These are phyloP conservation scores for Python bivittatus DNA, from an alignment of 2,113 vertebrate genomes.

Conservation along the genomic window DNA sequence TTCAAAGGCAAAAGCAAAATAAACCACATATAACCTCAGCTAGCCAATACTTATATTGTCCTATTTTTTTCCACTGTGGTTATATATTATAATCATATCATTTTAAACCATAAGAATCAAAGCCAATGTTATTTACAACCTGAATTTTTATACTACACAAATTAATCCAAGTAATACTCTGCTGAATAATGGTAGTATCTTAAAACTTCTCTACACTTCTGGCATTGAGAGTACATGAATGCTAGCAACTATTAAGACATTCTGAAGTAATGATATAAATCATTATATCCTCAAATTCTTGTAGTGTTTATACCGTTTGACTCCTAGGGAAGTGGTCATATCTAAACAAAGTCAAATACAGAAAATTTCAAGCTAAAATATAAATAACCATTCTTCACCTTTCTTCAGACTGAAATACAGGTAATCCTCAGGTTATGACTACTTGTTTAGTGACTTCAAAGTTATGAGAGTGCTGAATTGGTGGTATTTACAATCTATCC, in stretches of 20 bases:
- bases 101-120: background rate
- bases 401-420: background rate
- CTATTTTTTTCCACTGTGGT: background rate
- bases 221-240: background rate
- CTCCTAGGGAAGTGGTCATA: background rate
- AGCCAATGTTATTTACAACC: background rate
- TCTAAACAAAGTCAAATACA: background rate
- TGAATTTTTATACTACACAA: background rate
- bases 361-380: background rate
- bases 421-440: background rate
- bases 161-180: background rate
- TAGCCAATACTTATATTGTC: accelerated
- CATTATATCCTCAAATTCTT: background rate
- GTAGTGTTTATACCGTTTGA: background rate
- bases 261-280: background rate
- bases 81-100: background rate
- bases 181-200: background rate
- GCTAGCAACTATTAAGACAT: background rate
- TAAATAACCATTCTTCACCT: background rate
- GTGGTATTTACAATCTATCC: background rate
- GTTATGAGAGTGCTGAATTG: background rate
- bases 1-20: background rate
- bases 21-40: background rate
- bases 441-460: background rate
- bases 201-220: background rate